phyloP scores from a whole-genome alignment of 2,888 invertebrate species.

The Proisotoma minuta region DNA sequence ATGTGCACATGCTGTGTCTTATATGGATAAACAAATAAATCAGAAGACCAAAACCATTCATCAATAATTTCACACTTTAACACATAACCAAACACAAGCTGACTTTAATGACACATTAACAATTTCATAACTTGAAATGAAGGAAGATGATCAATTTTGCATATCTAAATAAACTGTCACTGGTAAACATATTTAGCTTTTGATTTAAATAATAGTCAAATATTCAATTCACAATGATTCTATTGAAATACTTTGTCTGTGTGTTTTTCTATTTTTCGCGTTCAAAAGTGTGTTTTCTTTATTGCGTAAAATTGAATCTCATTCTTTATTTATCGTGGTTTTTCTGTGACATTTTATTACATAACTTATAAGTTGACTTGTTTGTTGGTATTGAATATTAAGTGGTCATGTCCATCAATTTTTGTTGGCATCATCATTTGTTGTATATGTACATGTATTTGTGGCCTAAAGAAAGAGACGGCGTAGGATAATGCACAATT shows the following conservation, averaged over 20 bases:
- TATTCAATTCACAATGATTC: background rate
- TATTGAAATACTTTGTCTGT: background rate
- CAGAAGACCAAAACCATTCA: background rate
- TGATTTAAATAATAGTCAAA: no score
- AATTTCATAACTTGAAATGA: background rate
- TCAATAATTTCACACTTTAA: background rate
- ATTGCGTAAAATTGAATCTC: background rate
- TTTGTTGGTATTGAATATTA: no score
- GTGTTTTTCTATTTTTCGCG: background rate
- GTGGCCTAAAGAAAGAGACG: no score
- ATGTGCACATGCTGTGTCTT: no score
- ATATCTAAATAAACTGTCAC: background rate
- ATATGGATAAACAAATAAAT: background rate
- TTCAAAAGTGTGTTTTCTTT: background rate
- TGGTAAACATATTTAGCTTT: background rate
- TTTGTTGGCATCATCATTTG: no score
- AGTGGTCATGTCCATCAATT: no score
- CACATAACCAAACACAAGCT: background rate
- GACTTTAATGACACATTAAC: background rate
- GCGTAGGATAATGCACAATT: no score
- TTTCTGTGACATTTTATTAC: background rate
- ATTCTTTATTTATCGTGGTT: background rate
- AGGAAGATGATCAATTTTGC: background rate
- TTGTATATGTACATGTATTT: no score
- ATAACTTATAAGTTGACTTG: background rate